Evolutionary conservation across 2,888 invertebrate species (phyloP), one percentile per base, ranked within the genome.

Genomic region (Tryphoninae sp.): DNA sequence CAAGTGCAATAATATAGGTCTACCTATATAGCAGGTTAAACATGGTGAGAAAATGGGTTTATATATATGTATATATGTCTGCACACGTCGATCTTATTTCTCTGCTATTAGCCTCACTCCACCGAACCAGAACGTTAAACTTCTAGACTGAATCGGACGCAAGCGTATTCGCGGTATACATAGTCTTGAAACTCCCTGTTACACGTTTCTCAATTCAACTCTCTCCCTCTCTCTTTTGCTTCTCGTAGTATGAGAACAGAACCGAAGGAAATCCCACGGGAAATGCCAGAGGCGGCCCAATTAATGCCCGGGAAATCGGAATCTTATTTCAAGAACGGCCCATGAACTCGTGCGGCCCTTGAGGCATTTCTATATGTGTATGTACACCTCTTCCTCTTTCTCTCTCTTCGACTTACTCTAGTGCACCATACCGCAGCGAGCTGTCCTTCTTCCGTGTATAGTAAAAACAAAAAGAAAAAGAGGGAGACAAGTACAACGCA

Each of bases 241-340:
- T 59, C 33, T 75, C 45, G 33, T 59, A 33, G 58, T 65, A n/a
- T 42, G 53, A 69, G 61, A 65, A 80, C 23, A 23, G 65, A 68
- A 69, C n/a, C 51, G 53, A 49, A 72, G 40, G 23, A 84, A 85
- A 87, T 82, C 89, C 88, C 91, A 85, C 86, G 91, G 91, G 91
- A 90, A 91, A 91, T 90, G 88, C 88, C 69, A 64, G 65, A 84
- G 68, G 78, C 82, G 81, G 87, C 85, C 88, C 90, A 90, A 91
- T 91, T 90, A 91, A 91, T 90, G 88, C 87, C 86, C 16, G 78
- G 83, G 86, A 89, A 85, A 90, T 91, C 89, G 90, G 87, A 89
- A 90, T 90, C 89, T 91, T 90, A 90, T 91, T 89, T 33, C 86
- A 87, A 82, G 86, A 84, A 86, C 83, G 86, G 83, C 82, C 77